Conservation (phyloP, 2,888 invertebrate genomes). For the Agrypnus murinus region DNA sequence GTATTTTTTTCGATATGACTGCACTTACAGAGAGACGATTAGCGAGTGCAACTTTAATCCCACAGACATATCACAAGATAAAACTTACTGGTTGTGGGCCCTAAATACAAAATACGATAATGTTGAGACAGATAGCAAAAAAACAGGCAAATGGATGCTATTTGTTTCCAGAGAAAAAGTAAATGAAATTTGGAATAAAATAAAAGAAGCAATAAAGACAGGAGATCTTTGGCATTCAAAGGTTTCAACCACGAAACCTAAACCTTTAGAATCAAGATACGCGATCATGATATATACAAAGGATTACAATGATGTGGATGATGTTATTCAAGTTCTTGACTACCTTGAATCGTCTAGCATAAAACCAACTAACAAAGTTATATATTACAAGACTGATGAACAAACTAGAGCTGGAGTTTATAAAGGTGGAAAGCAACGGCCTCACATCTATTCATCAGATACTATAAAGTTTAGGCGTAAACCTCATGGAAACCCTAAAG, state of each 20-base stretch:
- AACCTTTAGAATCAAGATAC: background rate
- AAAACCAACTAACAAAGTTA: background rate
- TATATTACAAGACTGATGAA: slow-evolving; percentile 31
- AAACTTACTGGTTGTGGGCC: slow-evolving; percentile 13
- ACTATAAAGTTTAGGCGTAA: slow-evolving; percentile 5
- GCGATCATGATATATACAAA: slow-evolving; percentile 36
- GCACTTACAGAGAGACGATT: background rate
- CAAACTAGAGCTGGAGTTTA: slow-evolving; percentile 33
- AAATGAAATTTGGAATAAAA: slow-evolving; percentile 19
- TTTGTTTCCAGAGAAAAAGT: slow-evolving; percentile 9
- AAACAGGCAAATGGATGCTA: slow-evolving; percentile 35
- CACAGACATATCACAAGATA: slow-evolving; percentile 9
- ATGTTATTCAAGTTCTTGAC: slow-evolving; percentile 24
- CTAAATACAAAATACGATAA: background rate
- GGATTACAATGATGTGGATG: slow-evolving; percentile 30
- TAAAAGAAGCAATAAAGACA: slow-evolving; percentile 14
- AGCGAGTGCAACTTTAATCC: slow-evolving; percentile 8
- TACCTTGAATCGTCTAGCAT: slow-evolving; percentile 26
- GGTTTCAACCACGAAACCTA: slow-evolving; percentile 23
- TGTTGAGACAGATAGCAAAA: background rate
- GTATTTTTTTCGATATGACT: too few species aligned
- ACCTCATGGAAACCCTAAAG: too few species aligned
- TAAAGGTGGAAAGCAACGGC: slow-evolving; percentile 16
- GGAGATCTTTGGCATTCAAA: slow-evolving; percentile 29
- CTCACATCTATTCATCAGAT: slow-evolving; percentile 27